These are phyloP conservation scores for Anadara kagoshimensis DNA, from an alignment of 1,140 invertebrate species.

Conservation along the genomic window DNA sequence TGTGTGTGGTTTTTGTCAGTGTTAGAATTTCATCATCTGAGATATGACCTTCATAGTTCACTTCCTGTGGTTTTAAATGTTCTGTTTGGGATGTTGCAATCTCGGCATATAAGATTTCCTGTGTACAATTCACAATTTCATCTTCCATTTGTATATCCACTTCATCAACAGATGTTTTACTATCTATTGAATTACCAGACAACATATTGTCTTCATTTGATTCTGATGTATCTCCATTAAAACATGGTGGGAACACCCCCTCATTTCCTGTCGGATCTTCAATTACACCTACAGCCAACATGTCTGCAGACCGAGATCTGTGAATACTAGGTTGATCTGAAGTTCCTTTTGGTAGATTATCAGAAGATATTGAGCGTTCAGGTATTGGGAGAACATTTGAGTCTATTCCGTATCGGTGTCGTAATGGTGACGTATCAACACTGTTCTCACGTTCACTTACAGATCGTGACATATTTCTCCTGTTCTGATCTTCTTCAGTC, in stretches of 20 bases:
- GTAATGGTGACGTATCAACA: constrained; percentile 44
- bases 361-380: constrained; percentile 46
- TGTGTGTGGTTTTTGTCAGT: too few species aligned
- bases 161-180: constrained; percentile 4
- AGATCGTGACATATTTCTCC: neutral
- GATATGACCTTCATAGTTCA: too few species aligned
- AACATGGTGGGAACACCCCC: constrained; percentile 58
- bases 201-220: too few species aligned
- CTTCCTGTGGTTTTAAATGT: too few species aligned
- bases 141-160: too few species aligned
- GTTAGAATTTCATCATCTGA: too few species aligned
- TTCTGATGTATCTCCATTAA: too few species aligned
- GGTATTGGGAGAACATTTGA: constrained; percentile 50
- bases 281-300: constrained; percentile 48
- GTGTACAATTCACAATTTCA: neutral
- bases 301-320: constrained; percentile 54
- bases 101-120: constrained; percentile 11
- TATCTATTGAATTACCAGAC: too few species aligned
- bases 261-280: constrained; percentile 46
- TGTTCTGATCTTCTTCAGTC: neutral
- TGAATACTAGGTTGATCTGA: constrained; percentile 31
- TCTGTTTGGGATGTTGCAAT: too few species aligned
- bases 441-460: constrained; percentile 15
- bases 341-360: constrained; percentile 50
- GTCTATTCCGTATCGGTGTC: constrained; percentile 57